Evolutionary conservation across 2,113 vertebrate species (phyloP).

Genomic region (Prunella himalayana): DNA sequence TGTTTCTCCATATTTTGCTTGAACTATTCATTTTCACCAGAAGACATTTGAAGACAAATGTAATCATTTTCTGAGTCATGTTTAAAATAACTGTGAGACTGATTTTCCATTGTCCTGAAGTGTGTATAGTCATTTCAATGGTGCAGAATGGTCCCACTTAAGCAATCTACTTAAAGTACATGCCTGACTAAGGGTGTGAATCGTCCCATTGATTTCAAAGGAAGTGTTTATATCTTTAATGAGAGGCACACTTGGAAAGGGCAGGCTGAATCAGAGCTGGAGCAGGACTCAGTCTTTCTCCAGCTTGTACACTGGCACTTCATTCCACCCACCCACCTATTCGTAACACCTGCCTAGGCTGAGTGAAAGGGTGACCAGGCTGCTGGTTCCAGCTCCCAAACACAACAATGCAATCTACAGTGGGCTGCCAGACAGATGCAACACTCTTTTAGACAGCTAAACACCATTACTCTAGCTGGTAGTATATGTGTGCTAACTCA

Average conservation of each 20-base stretch:
- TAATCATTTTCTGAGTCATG: background rate
- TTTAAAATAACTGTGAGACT: constrained; percentile 6
- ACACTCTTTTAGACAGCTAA: background rate
- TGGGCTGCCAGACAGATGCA: background rate
- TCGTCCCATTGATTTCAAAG: background rate
- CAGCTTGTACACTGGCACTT: background rate
- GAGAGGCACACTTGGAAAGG: background rate
- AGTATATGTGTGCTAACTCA: background rate
- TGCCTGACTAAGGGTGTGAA: background rate
- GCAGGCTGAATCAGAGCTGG: background rate
- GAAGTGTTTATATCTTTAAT: background rate
- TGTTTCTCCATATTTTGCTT: background rate
- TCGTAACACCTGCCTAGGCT: background rate
- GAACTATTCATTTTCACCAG: background rate
- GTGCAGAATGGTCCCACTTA: constrained; percentile 10
- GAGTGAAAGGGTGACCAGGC: background rate
- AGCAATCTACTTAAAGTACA: background rate
- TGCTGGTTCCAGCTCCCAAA: background rate
- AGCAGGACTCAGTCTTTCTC: background rate
- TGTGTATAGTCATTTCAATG: background rate
- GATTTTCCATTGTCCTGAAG: constrained; percentile 29
- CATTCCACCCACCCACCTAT: fast-evolving
- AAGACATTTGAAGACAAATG: background rate
- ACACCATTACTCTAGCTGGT: background rate
- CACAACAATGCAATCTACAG: background rate